A percentile compares a stretch with the other conserved stretches of the same genome.
These are phyloP conservation scores for Drosophila anomelani DNA, from an alignment of 2,888 invertebrate species.

Conservation along the genomic window DNA sequence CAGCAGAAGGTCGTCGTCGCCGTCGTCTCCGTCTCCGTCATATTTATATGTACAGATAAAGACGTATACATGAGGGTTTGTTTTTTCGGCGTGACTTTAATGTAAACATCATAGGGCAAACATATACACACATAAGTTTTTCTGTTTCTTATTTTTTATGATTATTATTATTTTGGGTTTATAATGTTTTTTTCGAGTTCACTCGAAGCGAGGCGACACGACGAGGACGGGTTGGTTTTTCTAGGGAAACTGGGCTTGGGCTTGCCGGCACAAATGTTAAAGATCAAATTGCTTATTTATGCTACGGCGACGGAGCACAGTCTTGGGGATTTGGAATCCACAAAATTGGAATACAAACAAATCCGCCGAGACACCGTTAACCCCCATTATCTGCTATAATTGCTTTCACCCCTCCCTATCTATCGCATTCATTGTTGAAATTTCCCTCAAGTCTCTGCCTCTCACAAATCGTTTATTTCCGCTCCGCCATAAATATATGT, in stretches of 20 bases:
- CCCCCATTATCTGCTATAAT: constrained; percentile 53
- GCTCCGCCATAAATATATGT: constrained; percentile 31
- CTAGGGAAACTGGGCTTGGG: constrained; percentile 38
- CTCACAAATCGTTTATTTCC: constrained; percentile 40
- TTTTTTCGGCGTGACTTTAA: constrained; percentile 59
- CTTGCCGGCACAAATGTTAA: constrained; percentile 9
- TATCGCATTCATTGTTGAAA: background rate
- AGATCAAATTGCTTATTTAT: constrained; percentile 34
- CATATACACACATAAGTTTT: constrained; percentile 13
- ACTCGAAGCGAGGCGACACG: constrained; percentile 13
- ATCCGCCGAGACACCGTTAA: constrained; percentile 45
- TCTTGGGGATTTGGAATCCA: background rate
- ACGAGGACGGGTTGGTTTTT: constrained; percentile 22
- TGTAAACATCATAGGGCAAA: constrained; percentile 63
- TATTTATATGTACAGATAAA: constrained; percentile 33
- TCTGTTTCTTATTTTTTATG: constrained; percentile 22
- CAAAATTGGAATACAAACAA: constrained; percentile 4
- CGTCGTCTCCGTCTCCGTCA: constrained; percentile 40
- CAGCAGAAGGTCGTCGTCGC: constrained; percentile 62
- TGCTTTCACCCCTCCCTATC: constrained; percentile 41
- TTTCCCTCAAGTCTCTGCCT: constrained; percentile 1
- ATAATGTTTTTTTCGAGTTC: constrained; percentile 31
- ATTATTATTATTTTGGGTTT: constrained; percentile 27
- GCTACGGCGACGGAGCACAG: background rate
- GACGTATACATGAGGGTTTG: constrained; percentile 25